Conservation (phyloP, 2,113 vertebrate genomes). For the Piaya cayana region DNA sequence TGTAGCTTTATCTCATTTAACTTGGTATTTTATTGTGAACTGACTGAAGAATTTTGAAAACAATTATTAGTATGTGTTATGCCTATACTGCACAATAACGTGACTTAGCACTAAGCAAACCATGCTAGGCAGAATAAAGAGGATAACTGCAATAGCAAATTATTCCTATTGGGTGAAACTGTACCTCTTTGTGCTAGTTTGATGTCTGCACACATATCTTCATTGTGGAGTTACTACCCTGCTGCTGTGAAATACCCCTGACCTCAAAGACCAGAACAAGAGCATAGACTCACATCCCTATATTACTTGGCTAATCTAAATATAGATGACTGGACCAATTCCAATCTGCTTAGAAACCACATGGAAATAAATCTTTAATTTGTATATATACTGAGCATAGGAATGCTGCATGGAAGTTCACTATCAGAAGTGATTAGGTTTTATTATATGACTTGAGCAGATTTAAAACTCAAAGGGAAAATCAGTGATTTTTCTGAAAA, state of each 20-base stretch:
- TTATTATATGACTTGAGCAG: not conserved
- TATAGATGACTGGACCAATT: slow-evolving; percentile 28
- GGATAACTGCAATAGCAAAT: not conserved
- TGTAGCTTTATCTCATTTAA: not conserved
- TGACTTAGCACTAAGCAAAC: not conserved
- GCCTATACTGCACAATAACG: not conserved
- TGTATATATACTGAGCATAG: not conserved
- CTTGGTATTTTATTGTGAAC: not conserved
- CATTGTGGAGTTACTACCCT: not conserved
- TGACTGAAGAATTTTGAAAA: not conserved
- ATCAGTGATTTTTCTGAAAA: not conserved
- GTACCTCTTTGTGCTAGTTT: not conserved
- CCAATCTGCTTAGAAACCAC: slow-evolving; percentile 27
- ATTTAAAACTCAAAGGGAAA: not conserved
- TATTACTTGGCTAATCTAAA: slow-evolving; percentile 15
- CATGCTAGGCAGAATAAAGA: not conserved
- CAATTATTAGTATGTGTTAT: not conserved
- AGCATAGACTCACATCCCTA: not conserved
- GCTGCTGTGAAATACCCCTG: not conserved
- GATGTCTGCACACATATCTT: not conserved
- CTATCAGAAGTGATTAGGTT: not conserved
- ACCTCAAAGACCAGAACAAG: not conserved
- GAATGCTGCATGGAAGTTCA: not conserved
- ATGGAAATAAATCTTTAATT: not conserved
- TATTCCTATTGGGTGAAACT: not conserved